Evolutionary conservation across 2,113 vertebrate genomes (phyloP), one percentile per base, ranked within the genome.

Genomic region (Rousettus leschenaultii): DNA sequence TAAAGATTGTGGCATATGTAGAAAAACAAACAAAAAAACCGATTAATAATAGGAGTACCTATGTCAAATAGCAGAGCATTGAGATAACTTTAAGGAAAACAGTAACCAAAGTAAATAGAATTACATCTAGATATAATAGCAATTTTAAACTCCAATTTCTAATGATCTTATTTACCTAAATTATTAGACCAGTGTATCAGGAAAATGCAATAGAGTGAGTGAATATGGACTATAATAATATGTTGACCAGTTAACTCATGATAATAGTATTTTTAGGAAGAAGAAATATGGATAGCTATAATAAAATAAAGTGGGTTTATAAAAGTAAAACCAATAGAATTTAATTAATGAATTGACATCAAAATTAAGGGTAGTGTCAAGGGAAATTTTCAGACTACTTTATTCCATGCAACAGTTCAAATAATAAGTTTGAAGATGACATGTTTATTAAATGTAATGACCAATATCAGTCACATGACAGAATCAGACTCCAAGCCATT

Each of bases 311-410:
- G 51, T 85, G 48, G 18, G 28, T 84, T 88, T n/a, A 51, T 84
- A 55, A 78, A 91, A 51, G 11, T 94, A 18, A 91, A 92, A 45
- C 57, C 43, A 73, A 92, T 38, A 19, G 2, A 4, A n/a, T 92
- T 94, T 93, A 35, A 38, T 87, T 68, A 93, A 92, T 84, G 57
- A 71, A 75, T 38, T 93, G 65, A 87, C 48, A 87, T 18, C 18
- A 79, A 85, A 91, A 88, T 84, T 77, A 86, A 93, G n/a, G 21
- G 12, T 86, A 66, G 19, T 66, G 86, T 63, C 14, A 73, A 40
- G 45, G 45, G 26, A 45, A n/a, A 75, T 80, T 70, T 51, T 45
- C 33, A 70, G 63, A 87, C 78, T 4, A 73, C 15, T 73, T 45
- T 61, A 18, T 51, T 65, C 3, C 51, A 75, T 57, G 19, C 16